phyloP scores from a whole-genome alignment of 2,797 vertebrate genomes.

The Toxotes lorentzi region DNA sequence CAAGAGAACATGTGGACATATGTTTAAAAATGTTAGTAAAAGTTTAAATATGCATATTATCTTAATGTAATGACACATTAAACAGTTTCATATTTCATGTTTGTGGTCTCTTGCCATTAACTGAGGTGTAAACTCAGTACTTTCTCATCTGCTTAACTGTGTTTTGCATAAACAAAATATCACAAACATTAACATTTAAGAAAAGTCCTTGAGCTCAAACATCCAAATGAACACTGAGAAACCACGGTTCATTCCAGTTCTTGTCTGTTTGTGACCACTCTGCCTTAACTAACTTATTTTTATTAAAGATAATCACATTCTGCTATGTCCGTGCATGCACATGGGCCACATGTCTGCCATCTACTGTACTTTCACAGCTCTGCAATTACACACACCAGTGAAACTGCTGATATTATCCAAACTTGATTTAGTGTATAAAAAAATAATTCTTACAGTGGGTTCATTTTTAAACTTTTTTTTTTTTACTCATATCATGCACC shows the following conservation, averaged over 20 bases:
- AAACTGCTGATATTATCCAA: neutral
- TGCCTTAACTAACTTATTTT: neutral
- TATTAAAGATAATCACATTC: neutral
- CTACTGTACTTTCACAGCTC: conserved; percentile 10
- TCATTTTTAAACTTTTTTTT: neutral
- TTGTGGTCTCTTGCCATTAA: conserved; percentile 16
- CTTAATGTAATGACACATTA: neutral
- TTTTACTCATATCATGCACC: neutral
- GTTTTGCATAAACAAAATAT: conserved; percentile 7
- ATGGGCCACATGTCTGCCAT: conserved; percentile 21
- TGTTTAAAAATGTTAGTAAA: neutral
- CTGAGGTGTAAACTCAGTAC: neutral
- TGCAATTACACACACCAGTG: conserved; percentile 10
- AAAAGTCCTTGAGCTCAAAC: neutral
- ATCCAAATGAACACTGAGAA: neutral
- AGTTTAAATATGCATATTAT: neutral
- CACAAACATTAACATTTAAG: neutral
- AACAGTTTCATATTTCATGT: neutral
- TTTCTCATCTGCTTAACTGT: conserved; percentile 6
- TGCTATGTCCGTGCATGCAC: conserved; percentile 8
- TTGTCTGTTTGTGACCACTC: neutral
- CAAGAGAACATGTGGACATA: neutral
- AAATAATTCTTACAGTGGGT: neutral
- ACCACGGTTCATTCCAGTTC: neutral
- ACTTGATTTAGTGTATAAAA: neutral